A percentile compares a stretch with the other conserved stretches of the same genome.
These are phyloP conservation scores for Gephyroberyx darwinii DNA, from an alignment of 2,797 vertebrate species.

Conservation along the genomic window DNA sequence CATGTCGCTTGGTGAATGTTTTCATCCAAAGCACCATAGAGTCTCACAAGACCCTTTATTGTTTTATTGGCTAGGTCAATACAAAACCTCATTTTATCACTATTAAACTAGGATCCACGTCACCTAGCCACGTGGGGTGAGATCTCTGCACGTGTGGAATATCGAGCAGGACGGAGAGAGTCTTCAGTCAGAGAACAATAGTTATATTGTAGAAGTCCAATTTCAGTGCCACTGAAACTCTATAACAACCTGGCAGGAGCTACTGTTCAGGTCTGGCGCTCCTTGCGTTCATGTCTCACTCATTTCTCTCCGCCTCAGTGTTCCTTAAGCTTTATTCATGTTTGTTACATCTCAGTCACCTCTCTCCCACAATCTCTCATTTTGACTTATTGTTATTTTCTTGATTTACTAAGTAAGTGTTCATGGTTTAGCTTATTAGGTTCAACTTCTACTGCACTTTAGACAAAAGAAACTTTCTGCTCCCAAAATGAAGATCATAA, in stretches of 20 bases:
- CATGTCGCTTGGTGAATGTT: too few relatives aligned
- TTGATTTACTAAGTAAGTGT: neutral
- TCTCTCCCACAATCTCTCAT: neutral
- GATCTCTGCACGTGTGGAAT: neutral
- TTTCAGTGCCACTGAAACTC: conserved; percentile 15
- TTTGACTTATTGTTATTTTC: neutral
- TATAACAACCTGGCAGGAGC: conserved; percentile 13
- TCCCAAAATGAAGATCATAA: conserved; percentile 20
- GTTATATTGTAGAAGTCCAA: conserved; percentile 17
- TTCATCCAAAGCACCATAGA: too few relatives aligned
- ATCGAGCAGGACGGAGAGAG: neutral
- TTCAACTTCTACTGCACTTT: conserved; percentile 13
- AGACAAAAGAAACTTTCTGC: conserved; percentile 24
- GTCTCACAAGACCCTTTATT: too few relatives aligned
- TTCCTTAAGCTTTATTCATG: neutral
- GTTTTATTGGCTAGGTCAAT: too few relatives aligned
- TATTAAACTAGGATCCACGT: neutral
- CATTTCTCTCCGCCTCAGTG: neutral
- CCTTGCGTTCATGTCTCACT: neutral
- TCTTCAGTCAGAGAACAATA: conserved; percentile 38
- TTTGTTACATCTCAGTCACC: conserved; percentile 5
- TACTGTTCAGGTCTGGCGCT: neutral
- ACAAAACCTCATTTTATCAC: too few relatives aligned
- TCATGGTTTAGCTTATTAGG: neutral
- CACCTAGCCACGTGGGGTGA: conserved; percentile 8